Evolutionary conservation across 2,113 vertebrate genomes (phyloP), one percentile per base, ranked within the genome.

Genomic region (Lepidothrix coronata): DNA sequence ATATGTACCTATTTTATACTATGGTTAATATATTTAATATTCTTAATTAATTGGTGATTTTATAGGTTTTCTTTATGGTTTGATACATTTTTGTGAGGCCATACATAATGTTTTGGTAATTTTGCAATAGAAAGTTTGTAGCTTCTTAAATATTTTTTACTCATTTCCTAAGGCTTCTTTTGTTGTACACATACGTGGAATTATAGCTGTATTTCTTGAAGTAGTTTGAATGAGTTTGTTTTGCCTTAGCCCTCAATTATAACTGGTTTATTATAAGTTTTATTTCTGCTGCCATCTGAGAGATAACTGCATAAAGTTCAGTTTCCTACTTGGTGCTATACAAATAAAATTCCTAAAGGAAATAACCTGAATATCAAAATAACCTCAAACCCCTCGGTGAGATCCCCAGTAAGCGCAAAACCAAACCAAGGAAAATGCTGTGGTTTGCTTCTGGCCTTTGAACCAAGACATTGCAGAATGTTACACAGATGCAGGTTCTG

Each of bases 211-310:
- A 25, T 52, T 81, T 96, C 81, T 86, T 94, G 30, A 95, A n/a
- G 75, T 78, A 73, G 48, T 44, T 96, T 91, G 54, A 81, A 73
- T 74, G 90, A 84, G 51, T 97, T 96, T 91, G 39, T 96, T 94
- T 91, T 96, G 74, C 82, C 66, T 88, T 91, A 96, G 79, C 84
- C n/a, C 59, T 89, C 79, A 92, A 30, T 90, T 92, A 87, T n/a
- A 61, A 33, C 39, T 63, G 76, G 95, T 97, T 85, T 88, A 73
- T 76, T 31, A 4, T 44, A 93, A 93, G 72, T 96, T 97, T 84
- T 92, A 88, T 88, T 94, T 71, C 76, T 97, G 81, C 85, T 97
- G 87, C 59, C 59, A 33, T 96, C 72, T 97, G 82, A 92, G 85
- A 87, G 48, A 71, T 89, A 91, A 92, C 65, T 91, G 57, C 33